Evolutionary conservation across 2,888 invertebrate genomes (phyloP).

Genomic region (Dolichopus griseipennis): DNA sequence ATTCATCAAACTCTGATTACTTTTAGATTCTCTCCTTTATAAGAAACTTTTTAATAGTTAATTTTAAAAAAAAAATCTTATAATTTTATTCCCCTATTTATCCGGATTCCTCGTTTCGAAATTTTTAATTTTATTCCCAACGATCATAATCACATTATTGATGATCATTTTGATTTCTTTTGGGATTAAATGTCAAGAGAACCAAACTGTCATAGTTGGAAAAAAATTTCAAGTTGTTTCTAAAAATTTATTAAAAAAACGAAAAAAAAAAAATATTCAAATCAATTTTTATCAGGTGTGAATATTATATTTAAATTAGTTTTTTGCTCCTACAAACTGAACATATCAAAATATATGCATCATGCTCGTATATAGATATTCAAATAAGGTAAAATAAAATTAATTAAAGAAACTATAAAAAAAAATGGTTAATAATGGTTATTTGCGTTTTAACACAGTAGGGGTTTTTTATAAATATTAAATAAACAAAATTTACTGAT

Average conservation of each 20-base stretch:
- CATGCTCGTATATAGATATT: too few relatives aligned
- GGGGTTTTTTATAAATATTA: not conserved
- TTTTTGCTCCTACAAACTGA: not conserved
- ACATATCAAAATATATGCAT: too few relatives aligned
- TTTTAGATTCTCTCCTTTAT: not conserved
- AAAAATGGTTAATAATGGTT: not conserved
- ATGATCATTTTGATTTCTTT: slow-evolving; percentile 1
- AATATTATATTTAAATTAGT: slow-evolving; percentile 1
- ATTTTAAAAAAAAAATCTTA: too few relatives aligned
- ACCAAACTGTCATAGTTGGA: not conserved
- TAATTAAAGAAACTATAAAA: not conserved
- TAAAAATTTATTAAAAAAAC: too few relatives aligned
- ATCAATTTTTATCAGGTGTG: not conserved
- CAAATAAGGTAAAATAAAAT: not conserved
- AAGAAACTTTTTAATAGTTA: too few relatives aligned
- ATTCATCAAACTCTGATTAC: not conserved
- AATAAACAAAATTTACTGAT: too few relatives aligned
- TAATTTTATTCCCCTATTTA: not conserved
- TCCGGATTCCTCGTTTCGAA: not conserved
- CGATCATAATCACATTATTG: not conserved
- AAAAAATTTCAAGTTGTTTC: too few relatives aligned
- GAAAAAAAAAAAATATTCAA: too few relatives aligned
- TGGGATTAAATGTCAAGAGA: slow-evolving; percentile 1
- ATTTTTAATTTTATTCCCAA: not conserved
- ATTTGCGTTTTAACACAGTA: not conserved